Evolutionary conservation across 2,797 vertebrate species (phyloP).

Genomic region (Coracias cyanogaster): DNA sequence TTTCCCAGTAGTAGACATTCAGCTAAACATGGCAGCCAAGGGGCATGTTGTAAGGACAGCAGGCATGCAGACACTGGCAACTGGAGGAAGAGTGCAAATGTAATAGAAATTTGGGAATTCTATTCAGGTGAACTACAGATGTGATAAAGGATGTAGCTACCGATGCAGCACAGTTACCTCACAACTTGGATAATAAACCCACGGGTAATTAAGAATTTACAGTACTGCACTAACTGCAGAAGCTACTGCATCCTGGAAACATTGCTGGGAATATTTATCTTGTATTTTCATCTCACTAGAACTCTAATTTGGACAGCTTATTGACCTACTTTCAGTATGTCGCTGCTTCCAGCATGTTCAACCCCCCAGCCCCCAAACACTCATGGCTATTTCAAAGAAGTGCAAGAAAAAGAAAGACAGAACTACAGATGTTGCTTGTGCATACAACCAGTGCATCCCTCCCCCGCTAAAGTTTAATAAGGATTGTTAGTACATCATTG

Average conservation of each 20-base stretch:
- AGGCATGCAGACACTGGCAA: neutral
- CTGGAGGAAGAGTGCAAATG: neutral
- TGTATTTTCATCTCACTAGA: constrained; percentile 8
- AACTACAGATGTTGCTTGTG: constrained; percentile 11
- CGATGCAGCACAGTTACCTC: neutral
- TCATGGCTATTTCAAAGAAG: neutral
- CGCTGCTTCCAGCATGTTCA: neutral
- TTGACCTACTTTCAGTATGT: constrained; percentile 49
- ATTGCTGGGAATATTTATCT: neutral
- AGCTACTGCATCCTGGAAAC: neutral
- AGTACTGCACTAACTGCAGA: neutral
- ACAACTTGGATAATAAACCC: neutral
- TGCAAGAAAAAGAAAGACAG: neutral
- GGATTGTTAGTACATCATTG: constrained; percentile 76
- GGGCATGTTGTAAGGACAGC: neutral
- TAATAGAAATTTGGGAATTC: neutral
- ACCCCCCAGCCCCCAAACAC: neutral
- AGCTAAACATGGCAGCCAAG: neutral
- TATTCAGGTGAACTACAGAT: neutral
- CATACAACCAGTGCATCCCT: neutral
- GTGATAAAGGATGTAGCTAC: neutral
- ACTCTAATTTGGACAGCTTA: constrained; percentile 40
- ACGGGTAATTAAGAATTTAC: neutral
- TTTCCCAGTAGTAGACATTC: neutral
- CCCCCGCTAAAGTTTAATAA: constrained; percentile 67